Percentiles rank a stretch among this genome's conserved stretches.
phyloP scores from a whole-genome alignment of 2,113 vertebrate species.

The Morone saxatilis region DNA sequence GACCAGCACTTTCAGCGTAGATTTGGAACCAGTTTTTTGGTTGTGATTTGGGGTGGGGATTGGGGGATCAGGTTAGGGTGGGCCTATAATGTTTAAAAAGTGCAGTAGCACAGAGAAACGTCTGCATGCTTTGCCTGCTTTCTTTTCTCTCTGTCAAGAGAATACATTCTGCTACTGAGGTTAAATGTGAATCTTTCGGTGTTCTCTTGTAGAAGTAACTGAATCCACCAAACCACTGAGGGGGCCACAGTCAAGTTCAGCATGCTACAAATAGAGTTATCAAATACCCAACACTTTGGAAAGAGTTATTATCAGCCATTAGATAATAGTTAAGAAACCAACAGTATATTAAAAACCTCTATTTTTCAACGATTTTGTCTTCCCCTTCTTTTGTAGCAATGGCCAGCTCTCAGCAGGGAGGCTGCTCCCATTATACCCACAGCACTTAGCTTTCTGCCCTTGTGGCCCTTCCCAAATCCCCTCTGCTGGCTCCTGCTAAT shows the following conservation, averaged over 20 bases:
- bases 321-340: background rate
- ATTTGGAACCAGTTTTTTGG: conserved; percentile 66
- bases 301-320: background rate
- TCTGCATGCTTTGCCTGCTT: conserved; percentile 38
- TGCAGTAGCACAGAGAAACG: conserved; percentile 50
- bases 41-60: conserved; percentile 44
- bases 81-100: conserved; percentile 53
- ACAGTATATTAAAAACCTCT: conserved; percentile 13
- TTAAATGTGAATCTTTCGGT: conserved; percentile 26
- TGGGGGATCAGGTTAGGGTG: conserved; percentile 48
- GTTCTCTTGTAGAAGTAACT: background rate
- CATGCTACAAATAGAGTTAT: background rate
- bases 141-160: conserved; percentile 48
- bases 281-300: background rate
- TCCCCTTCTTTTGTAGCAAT: conserved; percentile 24
- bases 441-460: conserved; percentile 81
- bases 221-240: conserved; percentile 2
- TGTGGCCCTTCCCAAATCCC: conserved; percentile 75
- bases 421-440: conserved; percentile 72
- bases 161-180: conserved; percentile 45
- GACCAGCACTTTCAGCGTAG: conserved; percentile 62
- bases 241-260: background rate
- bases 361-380: conserved; percentile 25
- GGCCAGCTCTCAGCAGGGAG: conserved; percentile 70
- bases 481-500: conserved; percentile 74